Evolutionary conservation across 2,888 invertebrate genomes (phyloP), one percentile per base, ranked within the genome.

Genomic region (Xylocampa areola): DNA sequence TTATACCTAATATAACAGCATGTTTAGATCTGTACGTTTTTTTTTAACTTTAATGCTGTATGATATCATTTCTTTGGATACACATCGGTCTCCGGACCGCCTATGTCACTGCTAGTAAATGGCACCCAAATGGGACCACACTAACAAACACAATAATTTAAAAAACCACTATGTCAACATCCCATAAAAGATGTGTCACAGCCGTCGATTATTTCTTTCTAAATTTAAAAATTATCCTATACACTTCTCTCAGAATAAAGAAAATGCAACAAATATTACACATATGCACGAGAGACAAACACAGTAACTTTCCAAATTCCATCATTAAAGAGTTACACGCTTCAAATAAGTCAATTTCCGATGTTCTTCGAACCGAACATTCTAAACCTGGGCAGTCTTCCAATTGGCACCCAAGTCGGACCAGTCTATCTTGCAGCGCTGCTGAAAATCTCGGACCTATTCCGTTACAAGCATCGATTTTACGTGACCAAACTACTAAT

Each of bases 401-500:
- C 67, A 76, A 74, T 69, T 75, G 75, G 77, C 77, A 32, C 58
- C 72, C 68, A 66, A 35, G 59, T 60, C 61, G 55, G 47, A 19
- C 77, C 47, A 5, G 45, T 37, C 51, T 44, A 55, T 50, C 54
- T 73, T 40, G 23, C 27, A 25, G 32, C 11, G 27, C 13, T 36
- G 29, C 44, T 52, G 45, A 53, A 58, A 69, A 59, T 69, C 57
- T 58, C 58, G 7, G 13, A 25, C 25, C 43, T 60, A 57, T 67
- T 37, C 44, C 43, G 47, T 48, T 70, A 58, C 64, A 64, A 39
- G 52, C 50, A 53, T 65, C 43, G 50, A 63, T 54, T 40, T 43
- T 74, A 74, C 77, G 76, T 74, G 74, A 62, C 62, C 43, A 14
- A 52, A 61, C 44, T 74, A 58, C 49, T 41, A 77, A 77, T 62